Conservation (phyloP, 2,797 vertebrate genomes). For the Hylomyscus alleni region DNA sequence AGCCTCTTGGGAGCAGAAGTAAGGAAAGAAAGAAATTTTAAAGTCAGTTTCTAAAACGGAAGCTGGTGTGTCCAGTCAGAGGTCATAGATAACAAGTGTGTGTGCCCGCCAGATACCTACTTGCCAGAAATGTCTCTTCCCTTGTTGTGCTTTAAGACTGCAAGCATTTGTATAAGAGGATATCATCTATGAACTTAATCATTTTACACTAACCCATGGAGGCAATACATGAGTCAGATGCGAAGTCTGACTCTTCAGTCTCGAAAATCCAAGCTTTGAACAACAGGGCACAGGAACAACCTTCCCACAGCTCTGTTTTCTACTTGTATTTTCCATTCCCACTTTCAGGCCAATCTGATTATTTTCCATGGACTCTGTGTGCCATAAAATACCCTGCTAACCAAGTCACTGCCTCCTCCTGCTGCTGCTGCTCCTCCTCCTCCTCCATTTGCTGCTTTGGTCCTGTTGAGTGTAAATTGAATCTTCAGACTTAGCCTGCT, state of each 20-base stretch:
- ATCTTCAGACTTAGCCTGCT: conserved; percentile 71
- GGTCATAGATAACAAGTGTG: background rate
- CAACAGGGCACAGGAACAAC: fast-evolving
- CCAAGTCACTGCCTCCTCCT: conserved; percentile 31
- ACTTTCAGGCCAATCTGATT: conserved; percentile 30
- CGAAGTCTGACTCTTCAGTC: background rate
- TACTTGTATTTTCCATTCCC: conserved; percentile 28
- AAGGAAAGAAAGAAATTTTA: background rate
- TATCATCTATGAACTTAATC: background rate
- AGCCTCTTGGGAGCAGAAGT: background rate
- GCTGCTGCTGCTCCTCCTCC: background rate
- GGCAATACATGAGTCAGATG: background rate
- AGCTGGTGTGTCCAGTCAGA: no score
- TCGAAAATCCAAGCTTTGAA: background rate
- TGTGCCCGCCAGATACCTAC: background rate
- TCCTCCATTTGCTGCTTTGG: conserved; percentile 30
- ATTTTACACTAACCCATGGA: background rate
- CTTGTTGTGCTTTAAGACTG: background rate
- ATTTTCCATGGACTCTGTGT: conserved; percentile 32
- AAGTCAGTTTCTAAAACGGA: background rate
- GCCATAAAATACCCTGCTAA: conserved; percentile 59
- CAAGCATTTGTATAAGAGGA: background rate
- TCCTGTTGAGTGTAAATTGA: conserved; percentile 78
- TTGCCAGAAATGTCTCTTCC: background rate
- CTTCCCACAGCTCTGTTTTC: conserved; percentile 31